Evolutionary conservation across 2,797 vertebrate species (phyloP), one percentile per base, ranked within the genome.

Genomic region (Cyclura pinguis): DNA sequence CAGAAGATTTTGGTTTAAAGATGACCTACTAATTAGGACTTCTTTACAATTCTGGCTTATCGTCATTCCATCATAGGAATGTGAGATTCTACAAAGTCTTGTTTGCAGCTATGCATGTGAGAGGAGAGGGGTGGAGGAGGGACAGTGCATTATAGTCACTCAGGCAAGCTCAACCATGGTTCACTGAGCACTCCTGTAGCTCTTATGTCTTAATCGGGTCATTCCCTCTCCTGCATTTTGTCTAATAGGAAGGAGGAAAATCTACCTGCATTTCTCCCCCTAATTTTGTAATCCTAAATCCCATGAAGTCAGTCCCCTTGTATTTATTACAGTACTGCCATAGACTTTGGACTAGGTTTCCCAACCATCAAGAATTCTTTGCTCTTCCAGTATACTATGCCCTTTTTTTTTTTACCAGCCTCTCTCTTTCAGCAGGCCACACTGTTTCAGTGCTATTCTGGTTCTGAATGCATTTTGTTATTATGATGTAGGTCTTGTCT

Each of bases 401-500:
- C 10, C 1, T 38, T 57, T 50, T 57, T 35, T 16, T 16, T 16
- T 16, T 47, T 47, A 47, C 35, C 16, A 50, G 24, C 64, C 16
- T 38, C 27, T n/a, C 1, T 67, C 42, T 52, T 87, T 64, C n/a
- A 55, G 24, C n/a, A 88, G 1, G 10, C 62, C 59, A 13, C 2
- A 29, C 32, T 82, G 62, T 50, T 83, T n/a, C 47, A 82, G 76
- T 38, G n/a, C 8, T 57, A 27, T 74, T 52, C 55, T n/a, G 38
- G 69, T 57, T 86, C 38, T 74, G 12, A 91, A 89, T 57, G 35
- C 22, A 27, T 91, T 90, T 80, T 62, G 42, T 24, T 67, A 32
- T 27, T 57, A 67, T 76, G 72, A 29, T 57, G 1, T n/a, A 81
- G 57, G 20, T 24, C 35, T 50, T 0, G 13, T 62, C 55, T 84